Conservation (phyloP, 2,888 invertebrate species). For the Eurytoma adleriae region DNA sequence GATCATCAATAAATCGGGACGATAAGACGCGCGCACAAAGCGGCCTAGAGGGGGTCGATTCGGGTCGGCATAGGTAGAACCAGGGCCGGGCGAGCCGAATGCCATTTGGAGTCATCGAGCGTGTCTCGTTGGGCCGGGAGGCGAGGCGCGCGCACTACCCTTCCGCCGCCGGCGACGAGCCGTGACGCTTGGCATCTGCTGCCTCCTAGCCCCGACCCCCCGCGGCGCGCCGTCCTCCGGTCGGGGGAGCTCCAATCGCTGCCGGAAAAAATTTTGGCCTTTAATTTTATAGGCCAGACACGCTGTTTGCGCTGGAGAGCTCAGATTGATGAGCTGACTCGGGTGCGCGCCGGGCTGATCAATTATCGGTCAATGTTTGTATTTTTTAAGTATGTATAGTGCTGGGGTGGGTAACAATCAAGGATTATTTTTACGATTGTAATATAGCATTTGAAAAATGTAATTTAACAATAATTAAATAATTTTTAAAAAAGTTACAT, state of each 20-base stretch:
- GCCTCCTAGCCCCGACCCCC: constrained; percentile 1
- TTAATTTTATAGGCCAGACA: too few species aligned
- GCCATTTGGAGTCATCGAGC: constrained; percentile 75
- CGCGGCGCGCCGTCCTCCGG: too few species aligned
- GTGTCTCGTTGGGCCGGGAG: constrained; percentile 72
- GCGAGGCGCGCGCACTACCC: constrained; percentile 61
- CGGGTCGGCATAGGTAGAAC: constrained; percentile 42
- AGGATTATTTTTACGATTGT: too few species aligned
- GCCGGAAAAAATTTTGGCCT: constrained; percentile 19
- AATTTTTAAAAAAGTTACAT: too few species aligned
- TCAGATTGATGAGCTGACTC: not conserved
- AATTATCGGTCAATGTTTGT: not conserved
- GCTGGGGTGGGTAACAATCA: too few species aligned
- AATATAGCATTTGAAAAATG: too few species aligned
- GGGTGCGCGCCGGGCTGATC: not conserved
- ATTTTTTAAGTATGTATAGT: not conserved
- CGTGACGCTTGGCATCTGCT: constrained; percentile 76
- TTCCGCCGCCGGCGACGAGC: constrained; percentile 73
- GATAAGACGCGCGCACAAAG: constrained; percentile 45
- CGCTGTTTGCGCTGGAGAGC: not conserved
- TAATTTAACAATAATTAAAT: too few species aligned
- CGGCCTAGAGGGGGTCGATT: constrained; percentile 49
- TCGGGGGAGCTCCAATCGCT: not conserved
- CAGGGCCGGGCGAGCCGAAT: constrained; percentile 62
- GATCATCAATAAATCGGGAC: not conserved